Evolutionary conservation across 2,797 vertebrate genomes (phyloP).

Genomic region (Gephyroberyx darwinii): DNA sequence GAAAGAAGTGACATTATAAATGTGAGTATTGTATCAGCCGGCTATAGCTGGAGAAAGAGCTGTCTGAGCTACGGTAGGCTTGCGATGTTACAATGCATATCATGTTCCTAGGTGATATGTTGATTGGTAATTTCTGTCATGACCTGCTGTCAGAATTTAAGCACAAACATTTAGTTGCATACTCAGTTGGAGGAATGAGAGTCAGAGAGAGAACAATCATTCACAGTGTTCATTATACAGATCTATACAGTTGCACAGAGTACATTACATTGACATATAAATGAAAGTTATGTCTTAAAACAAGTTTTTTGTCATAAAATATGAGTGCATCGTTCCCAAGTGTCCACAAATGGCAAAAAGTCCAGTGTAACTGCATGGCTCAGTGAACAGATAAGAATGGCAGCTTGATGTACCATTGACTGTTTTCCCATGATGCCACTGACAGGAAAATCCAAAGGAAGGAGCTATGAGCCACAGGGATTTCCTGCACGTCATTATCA

Average conservation of each 20-base stretch:
- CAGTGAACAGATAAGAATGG: conserved; percentile 52
- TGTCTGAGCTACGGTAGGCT: neutral
- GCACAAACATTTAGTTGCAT: no score
- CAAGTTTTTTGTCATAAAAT: neutral
- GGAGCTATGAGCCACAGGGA: conserved; percentile 38
- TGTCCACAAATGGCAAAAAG: neutral
- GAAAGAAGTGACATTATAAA: conserved; percentile 68
- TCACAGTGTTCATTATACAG: no score
- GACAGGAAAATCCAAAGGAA: conserved; percentile 67
- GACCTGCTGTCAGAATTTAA: no score
- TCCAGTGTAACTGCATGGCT: conserved; percentile 21
- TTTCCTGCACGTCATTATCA: conserved; percentile 66
- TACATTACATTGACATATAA: neutral
- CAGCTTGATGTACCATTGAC: conserved; percentile 34
- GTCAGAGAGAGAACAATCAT: no score
- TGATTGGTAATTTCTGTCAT: no score
- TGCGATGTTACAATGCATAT: neutral
- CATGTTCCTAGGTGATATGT: no score
- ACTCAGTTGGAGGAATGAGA: no score
- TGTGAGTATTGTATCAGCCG: conserved; percentile 66
- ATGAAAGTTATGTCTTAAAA: neutral
- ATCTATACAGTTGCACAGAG: neutral
- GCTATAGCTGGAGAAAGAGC: neutral
- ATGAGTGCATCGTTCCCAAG: neutral
- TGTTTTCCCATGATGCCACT: conserved; percentile 54